These are phyloP conservation scores for Exephanes ischioxanthus DNA, from an alignment of 2,888 invertebrate species.

Conservation along the genomic window DNA sequence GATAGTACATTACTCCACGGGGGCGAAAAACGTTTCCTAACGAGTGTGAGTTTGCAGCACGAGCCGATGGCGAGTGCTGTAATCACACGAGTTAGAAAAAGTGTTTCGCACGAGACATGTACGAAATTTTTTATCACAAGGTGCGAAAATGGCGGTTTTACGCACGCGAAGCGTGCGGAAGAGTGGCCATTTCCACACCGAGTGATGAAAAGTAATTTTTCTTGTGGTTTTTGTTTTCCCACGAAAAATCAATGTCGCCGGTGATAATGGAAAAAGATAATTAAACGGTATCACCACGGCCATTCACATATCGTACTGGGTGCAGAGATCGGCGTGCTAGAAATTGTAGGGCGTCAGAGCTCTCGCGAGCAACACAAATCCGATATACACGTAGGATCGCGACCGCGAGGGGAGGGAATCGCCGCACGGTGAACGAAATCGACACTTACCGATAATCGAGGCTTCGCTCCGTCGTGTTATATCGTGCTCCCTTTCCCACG, in stretches of 20 bases:
- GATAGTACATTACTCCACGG: too few relatives aligned
- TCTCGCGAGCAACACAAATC: constrained; percentile 16
- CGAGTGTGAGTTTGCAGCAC: too few relatives aligned
- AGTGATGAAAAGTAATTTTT: neutral
- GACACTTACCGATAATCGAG: constrained; percentile 72
- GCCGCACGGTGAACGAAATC: constrained; percentile 59
- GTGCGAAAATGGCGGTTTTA: too few relatives aligned
- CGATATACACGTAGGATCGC: neutral
- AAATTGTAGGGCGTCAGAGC: constrained; percentile 14
- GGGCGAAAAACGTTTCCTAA: too few relatives aligned
- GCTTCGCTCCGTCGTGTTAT: constrained; percentile 48
- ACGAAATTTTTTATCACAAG: too few relatives aligned
- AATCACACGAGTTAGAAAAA: too few relatives aligned
- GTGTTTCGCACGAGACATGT: too few relatives aligned
- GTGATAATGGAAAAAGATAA: neutral
- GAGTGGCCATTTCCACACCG: too few relatives aligned
- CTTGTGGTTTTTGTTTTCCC: neutral
- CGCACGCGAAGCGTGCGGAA: too few relatives aligned
- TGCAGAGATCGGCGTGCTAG: constrained; percentile 7
- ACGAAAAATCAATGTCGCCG: neutral
- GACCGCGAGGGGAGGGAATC: constrained; percentile 6
- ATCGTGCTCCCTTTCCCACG: constrained; percentile 72
- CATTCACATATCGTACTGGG: neutral
- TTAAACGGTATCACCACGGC: neutral
- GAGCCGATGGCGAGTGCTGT: too few relatives aligned